Conservation (phyloP, 2,113 vertebrate species). For the Phrynosoma platyrhinos region DNA sequence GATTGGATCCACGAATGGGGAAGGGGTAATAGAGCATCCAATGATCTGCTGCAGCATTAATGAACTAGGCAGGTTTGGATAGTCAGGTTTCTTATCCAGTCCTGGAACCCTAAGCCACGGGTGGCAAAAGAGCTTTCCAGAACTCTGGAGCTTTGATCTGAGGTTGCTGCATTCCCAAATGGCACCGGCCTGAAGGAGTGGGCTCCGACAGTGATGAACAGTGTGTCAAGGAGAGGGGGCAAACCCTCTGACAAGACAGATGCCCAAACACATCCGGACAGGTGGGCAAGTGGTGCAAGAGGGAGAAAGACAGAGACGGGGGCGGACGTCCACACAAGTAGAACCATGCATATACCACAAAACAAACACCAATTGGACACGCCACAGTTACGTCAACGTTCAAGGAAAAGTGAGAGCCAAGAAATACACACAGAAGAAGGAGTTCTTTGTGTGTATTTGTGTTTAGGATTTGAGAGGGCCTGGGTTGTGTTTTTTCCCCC, state of each 20-base stretch:
- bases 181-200: neutral
- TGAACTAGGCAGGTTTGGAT: slow-evolving; percentile 21
- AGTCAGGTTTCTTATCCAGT: slow-evolving; percentile 35
- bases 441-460: neutral
- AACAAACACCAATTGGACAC: neutral
- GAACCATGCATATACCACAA: neutral
- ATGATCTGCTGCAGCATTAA: slow-evolving; percentile 24
- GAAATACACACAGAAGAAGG: neutral
- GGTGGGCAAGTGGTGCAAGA: slow-evolving; percentile 15
- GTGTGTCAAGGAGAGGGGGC: slow-evolving; percentile 24
- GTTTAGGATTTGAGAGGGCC: neutral
- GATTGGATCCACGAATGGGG: slow-evolving; percentile 17
- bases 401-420: neutral
- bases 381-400: neutral
- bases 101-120: slow-evolving; percentile 16
- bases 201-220: slow-evolving; percentile 31
- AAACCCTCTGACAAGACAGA: slow-evolving; percentile 18
- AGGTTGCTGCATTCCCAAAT: slow-evolving; percentile 28
- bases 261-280: slow-evolving; percentile 31
- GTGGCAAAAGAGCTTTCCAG: slow-evolving; percentile 32
- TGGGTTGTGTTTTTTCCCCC: neutral
- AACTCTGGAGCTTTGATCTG: slow-evolving; percentile 28
- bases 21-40: slow-evolving; percentile 17
- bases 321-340: neutral
- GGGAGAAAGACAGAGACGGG: neutral